A percentile compares a stretch with the other conserved stretches of the same genome.
Evolutionary conservation across 2,888 invertebrate species (phyloP).

Genomic region (Agapostemon virescens): DNA sequence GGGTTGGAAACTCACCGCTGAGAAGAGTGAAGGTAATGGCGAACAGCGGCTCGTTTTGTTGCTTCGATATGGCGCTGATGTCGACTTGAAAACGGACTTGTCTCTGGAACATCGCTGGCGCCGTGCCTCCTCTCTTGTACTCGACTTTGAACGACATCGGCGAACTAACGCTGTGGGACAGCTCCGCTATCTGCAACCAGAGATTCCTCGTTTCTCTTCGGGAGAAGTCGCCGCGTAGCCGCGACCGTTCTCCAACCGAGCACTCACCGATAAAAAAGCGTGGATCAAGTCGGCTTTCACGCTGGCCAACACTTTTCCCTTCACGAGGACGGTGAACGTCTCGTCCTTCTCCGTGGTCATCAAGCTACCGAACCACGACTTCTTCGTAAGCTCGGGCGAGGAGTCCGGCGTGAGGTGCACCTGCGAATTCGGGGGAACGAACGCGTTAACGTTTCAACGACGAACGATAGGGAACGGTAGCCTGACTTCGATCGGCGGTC

Average conservation of each 20-base stretch:
- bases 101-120: constrained; percentile 97
- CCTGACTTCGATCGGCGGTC: too few species aligned
- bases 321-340: constrained; percentile 97
- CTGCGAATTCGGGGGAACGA: constrained; percentile 78
- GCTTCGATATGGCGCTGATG: constrained; percentile 91
- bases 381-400: constrained; percentile 97
- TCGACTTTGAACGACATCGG: constrained; percentile 99
- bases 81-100: constrained; percentile 98
- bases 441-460: background rate
- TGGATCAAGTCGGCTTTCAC: constrained; percentile 99
- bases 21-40: constrained; percentile 96
- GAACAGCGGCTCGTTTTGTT: constrained; percentile 89
- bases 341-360: constrained; percentile 99
- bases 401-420: constrained; percentile 97
- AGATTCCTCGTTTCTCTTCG: background rate
- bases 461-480: background rate
- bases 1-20: constrained; percentile 85
- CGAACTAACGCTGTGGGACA: constrained; percentile 98
- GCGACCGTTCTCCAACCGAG: background rate
- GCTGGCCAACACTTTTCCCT: constrained; percentile 96
- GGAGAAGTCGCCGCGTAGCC: background rate
- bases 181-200: constrained; percentile 89
- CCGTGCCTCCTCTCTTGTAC: constrained; percentile 96
- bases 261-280: constrained; percentile 97
- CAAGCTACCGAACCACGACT: constrained; percentile 99